These are phyloP conservation scores for Anthopleura xanthogrammica DNA, from an alignment of 92 coral and sea anemone genomes.

Conservation along the genomic window DNA sequence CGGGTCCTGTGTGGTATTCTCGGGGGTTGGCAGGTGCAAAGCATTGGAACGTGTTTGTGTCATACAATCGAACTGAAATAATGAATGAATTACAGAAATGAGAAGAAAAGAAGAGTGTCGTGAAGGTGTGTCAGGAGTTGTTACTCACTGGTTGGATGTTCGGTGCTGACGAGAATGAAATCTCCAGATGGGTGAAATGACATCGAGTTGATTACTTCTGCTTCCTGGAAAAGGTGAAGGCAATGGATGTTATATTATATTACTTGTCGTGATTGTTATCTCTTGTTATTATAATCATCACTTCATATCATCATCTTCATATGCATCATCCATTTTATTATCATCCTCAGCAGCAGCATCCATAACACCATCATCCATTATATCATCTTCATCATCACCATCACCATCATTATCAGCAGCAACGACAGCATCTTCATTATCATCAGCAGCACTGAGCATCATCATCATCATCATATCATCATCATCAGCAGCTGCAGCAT, in stretches of 20 bases:
- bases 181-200: conserved; percentile 98
- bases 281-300: no score
- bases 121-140: neutral
- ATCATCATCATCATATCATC: no score
- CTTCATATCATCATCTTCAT: no score
- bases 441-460: no score
- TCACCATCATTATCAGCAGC: no score
- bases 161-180: conserved; percentile 86
- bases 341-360: no score
- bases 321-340: no score
- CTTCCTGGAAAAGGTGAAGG: conserved; percentile 60
- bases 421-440: no score
- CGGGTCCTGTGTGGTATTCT: conserved; percentile 89
- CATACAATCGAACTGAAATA: conserved; percentile 86
- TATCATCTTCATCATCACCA: neutral
- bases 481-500: no score
- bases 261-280: neutral
- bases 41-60: conserved; percentile 86
- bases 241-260: no score
- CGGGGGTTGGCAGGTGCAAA: conserved; percentile 86
- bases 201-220: conserved; percentile 84
- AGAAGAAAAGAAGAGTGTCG: neutral
- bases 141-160: conserved; percentile 95
- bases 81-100: neutral
- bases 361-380: no score